Percentiles rank a stretch among this genome's conserved stretches.
These are phyloP conservation scores for Lobophora halterata DNA, from an alignment of 2,888 invertebrate species.

Conservation along the genomic window DNA sequence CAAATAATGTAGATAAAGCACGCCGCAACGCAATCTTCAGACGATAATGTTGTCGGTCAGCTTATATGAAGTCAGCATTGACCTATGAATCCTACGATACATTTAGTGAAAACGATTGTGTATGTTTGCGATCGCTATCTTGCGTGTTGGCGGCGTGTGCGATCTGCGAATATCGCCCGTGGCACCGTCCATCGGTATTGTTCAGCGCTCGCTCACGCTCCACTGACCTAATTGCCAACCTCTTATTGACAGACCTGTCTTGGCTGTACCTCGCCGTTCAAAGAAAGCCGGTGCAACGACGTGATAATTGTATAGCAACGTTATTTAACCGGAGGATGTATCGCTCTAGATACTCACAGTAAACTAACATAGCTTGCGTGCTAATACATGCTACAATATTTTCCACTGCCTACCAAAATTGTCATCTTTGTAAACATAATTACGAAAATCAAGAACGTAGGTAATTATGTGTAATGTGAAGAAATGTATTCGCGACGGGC, in stretches of 20 bases:
- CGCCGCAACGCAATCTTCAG: constrained; percentile 25
- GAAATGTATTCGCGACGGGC: constrained; percentile 73
- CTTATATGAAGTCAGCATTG: constrained; percentile 25
- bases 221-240: constrained; percentile 73
- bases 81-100: constrained; percentile 36
- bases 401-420: no score
- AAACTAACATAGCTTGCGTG: constrained; percentile 7
- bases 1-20: constrained; percentile 35
- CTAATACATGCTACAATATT: no score
- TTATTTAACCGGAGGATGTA: constrained; percentile 11
- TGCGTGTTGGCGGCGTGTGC: constrained; percentile 36
- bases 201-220: constrained; percentile 63
- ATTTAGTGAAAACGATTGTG: constrained; percentile 34
- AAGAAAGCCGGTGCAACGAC: constrained; percentile 32
- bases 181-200: constrained; percentile 46
- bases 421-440: constrained; percentile 18
- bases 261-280: constrained; percentile 60
- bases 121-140: constrained; percentile 45
- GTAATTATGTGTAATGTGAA: constrained; percentile 61
- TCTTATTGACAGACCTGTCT: constrained; percentile 75
- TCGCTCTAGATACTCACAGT: constrained; percentile 7
- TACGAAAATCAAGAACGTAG: constrained; percentile 37
- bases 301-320: constrained; percentile 19
- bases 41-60: constrained; percentile 18
- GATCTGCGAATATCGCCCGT: constrained; percentile 29